Evolutionary conservation across 2,797 vertebrate genomes (phyloP).

Genomic region (Arnoldichthys spilopterus): DNA sequence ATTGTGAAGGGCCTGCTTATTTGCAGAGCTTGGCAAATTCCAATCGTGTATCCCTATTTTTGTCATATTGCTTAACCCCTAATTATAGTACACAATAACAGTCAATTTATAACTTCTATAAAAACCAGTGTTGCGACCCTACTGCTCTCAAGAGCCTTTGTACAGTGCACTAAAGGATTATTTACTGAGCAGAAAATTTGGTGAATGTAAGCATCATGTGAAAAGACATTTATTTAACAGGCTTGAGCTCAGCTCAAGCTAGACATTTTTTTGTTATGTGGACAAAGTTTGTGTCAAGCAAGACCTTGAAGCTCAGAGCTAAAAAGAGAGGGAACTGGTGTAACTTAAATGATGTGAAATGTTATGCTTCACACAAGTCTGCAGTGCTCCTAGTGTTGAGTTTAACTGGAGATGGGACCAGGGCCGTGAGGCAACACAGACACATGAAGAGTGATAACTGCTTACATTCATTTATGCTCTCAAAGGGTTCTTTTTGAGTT

Average conservation of each 20-base stretch:
- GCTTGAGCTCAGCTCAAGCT: constrained; percentile 66
- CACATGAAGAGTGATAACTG: constrained; percentile 57
- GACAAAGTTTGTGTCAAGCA: constrained; percentile 81
- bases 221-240: constrained; percentile 72
- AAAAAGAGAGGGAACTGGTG: constrained; percentile 85
- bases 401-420: constrained; percentile 76
- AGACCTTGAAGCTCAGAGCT: constrained; percentile 75
- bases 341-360: constrained; percentile 85
- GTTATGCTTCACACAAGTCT: constrained; percentile 80
- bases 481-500: constrained; percentile 54
- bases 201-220: constrained; percentile 16
- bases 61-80: too few species aligned
- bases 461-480: constrained; percentile 65
- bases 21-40: too few species aligned
- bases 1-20: not conserved
- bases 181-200: not conserved
- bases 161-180: not conserved
- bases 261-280: constrained; percentile 72
- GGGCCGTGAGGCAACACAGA: constrained; percentile 39
- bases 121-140: not conserved
- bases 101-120: not conserved
- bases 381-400: constrained; percentile 63
- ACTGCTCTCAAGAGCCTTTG: not conserved
- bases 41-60: too few species aligned
- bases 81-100: not conserved